Base-by-base conservation (phyloP, 1,140 invertebrate species). In the Hyposmocoma kahamanoa region DNA sequence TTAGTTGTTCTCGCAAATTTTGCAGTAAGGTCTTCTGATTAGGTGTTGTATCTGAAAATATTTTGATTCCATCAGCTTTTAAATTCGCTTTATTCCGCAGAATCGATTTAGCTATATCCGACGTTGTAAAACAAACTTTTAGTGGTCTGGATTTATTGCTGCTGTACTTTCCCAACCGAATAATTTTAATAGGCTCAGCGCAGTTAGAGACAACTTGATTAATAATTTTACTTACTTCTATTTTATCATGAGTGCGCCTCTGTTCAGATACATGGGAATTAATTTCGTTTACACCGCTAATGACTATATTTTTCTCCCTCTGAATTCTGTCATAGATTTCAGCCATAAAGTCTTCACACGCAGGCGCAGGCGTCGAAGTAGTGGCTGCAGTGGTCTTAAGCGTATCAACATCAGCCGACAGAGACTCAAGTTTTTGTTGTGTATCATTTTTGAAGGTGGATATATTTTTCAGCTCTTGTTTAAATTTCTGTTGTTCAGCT, bases 301-400 rank as follows among this genome's bases (percentile, higher is more conserved):
- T 39, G 6, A 47, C 22, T 47, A 47, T 39, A 28, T 47, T 47
- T 47, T 47, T 47, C 11, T 18, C 34, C 20, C 45, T 21, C 13
- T 34, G 17, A 0, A 20, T 9, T 0, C 44, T 17, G 3, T 47
- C 44, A 22, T n/a, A 2, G 0, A 47, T 21, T 36, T 47, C 44
- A 2, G 20, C 6, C n/a, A 34, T 47, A 11, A 47, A 21, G 10
- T 20, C 18, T 34, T 47, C 44, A 36, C 15, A 36, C 3, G 3
- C 32, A 15, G 8, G 1, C 15, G 15, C 10, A n/a, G n/a, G n/a
- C n/a, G 2, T 15, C 15, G 3, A 15, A 6, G 18, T 15, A 8
- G 15, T n/a, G 32, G 6, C 9, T 17, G 32, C 3, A 2, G 5
- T 15, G 3, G 1, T 15, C 18, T 36, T 36, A 17, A 36, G 32